Evolutionary conservation across 1,140 invertebrate species (phyloP), one percentile per base, ranked within the genome.

Genomic region (Branchinecta lynchi): DNA sequence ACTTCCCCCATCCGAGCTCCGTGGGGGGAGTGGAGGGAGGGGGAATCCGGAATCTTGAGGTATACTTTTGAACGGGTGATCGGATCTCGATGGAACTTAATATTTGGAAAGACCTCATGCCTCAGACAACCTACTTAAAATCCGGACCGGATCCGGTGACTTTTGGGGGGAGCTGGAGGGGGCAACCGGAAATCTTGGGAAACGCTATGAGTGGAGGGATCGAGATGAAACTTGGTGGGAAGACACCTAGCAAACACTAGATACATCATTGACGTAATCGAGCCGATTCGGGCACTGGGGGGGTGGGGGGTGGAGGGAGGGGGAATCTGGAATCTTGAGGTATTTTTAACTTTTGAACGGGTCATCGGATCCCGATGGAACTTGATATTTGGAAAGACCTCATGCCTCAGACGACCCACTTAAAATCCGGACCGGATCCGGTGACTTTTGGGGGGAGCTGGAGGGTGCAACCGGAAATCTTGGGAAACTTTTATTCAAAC

Each of bases 261-360:
- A 51, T 51, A 51, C 46, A 51, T 51, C 9, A 51, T 51, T 51
- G 46, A 51, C 46, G n/a, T 51, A 51, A 51, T n/a, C 46, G 46
- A 51, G n/a, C n/a, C 9, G 46, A 51, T 51, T n/a, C 46, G 46
- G 9, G 9, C 46, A 9, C 46, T 51, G 9, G 9, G 46, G 46
- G 46, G 46, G 9, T 9, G 46, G 9, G 9, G n/a, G 46, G 46
- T 9, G 46, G 46, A n/a, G 46, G 46, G 46, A n/a, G n/a, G 46
- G 46, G 9, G 9, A 51, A 51, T 51, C n/a, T n/a, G 9, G n/a
- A 51, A 51, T 51, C n/a, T 51, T 9, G n/a, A n/a, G n/a, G n/a
- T n/a, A n/a, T n/a, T n/a, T n/a, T n/a, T n/a, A n/a, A n/a, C n/a
- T n/a, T n/a, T n/a, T n/a, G n/a, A n/a, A n/a, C n/a, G n/a, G n/a